Base-by-base conservation (phyloP, 2,888 invertebrate genomes). In the Ectobius pallidus region DNA sequence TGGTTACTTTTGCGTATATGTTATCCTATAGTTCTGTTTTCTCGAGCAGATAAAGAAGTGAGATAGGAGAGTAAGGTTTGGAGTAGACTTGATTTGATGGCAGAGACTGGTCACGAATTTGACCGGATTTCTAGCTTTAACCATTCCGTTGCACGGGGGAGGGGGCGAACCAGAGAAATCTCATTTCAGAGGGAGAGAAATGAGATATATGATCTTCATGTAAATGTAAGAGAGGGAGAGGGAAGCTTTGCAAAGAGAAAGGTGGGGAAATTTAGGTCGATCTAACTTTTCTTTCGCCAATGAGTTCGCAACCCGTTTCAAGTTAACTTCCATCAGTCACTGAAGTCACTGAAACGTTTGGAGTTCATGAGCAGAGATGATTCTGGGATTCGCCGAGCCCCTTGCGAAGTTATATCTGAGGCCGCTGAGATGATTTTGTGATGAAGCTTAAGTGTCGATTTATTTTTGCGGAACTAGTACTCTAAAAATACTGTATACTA, bases 21-120 rank as follows among this genome's bases (percentile, higher is more conserved):
- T n/a, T n/a, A n/a, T n/a, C n/a, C n/a, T n/a, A n/a, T n/a, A n/a
- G n/a, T n/a, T n/a, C n/a, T n/a, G n/a, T n/a, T n/a, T n/a, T n/a
- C n/a, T n/a, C n/a, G n/a, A n/a, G n/a, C n/a, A n/a, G n/a, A n/a
- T n/a, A 58, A 30, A 58, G 58, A 58, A 58, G 30, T 58, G 30
- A 30, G 58, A 32, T 14, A 22, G 58, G n/a, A n/a, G 14, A 22
- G 30, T 58, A 58, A 7, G n/a, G 58, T 58, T n/a, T 58, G 58
- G 58, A 18, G 7, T 52, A 52, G 30, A 58, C 30, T 30, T 58
- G 32, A 25, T 30, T 58, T 25, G 18, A 4, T n/a, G 7, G 46
- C 39, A 14, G 14, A 7, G 32, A 46, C 65, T 27, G 44, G 65
- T 63, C 65, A 65, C 65, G 65, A 65, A 42, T 65, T 63, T 46